These are phyloP conservation scores for Himalopsyche phryganea DNA, from an alignment of 1,140 invertebrate species.

Conservation along the genomic window DNA sequence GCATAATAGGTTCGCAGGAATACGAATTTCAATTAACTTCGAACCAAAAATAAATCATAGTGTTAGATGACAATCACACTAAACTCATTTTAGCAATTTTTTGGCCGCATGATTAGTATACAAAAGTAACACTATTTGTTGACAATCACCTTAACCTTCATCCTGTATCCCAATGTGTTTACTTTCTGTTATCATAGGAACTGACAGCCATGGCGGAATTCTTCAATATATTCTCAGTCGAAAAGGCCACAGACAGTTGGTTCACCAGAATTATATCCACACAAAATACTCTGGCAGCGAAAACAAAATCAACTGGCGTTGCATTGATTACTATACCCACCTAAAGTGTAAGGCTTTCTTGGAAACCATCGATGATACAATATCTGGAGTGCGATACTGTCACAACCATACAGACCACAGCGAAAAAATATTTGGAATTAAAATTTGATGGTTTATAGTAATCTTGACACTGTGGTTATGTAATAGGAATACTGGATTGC, in stretches of 20 bases:
- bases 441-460: too few relatives aligned
- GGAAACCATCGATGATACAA: conserved; percentile 13
- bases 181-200: conserved; percentile 6
- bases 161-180: not conserved
- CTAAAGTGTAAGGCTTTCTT: conserved; percentile 23
- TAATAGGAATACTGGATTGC: too few relatives aligned
- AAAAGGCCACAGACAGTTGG: conserved; percentile 27
- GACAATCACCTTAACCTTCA: too few relatives aligned
- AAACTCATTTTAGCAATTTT: too few relatives aligned
- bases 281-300: conserved; percentile 24
- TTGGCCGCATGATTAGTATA: too few relatives aligned
- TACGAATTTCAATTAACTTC: too few relatives aligned
- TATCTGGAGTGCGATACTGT: conserved; percentile 1
- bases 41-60: too few relatives aligned
- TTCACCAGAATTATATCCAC: conserved; percentile 26
- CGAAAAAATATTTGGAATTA: conserved; percentile 10
- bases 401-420: conserved; percentile 27
- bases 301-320: conserved; percentile 18
- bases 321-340: conserved; percentile 29
- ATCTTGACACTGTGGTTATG: too few relatives aligned
- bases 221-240: conserved; percentile 23
- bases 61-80: too few relatives aligned
- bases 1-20: too few relatives aligned
- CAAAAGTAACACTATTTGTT: too few relatives aligned
- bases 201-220: not conserved